These are phyloP conservation scores for Cyanoderma ruficeps DNA, from an alignment of 2,113 vertebrate species.

Conservation along the genomic window DNA sequence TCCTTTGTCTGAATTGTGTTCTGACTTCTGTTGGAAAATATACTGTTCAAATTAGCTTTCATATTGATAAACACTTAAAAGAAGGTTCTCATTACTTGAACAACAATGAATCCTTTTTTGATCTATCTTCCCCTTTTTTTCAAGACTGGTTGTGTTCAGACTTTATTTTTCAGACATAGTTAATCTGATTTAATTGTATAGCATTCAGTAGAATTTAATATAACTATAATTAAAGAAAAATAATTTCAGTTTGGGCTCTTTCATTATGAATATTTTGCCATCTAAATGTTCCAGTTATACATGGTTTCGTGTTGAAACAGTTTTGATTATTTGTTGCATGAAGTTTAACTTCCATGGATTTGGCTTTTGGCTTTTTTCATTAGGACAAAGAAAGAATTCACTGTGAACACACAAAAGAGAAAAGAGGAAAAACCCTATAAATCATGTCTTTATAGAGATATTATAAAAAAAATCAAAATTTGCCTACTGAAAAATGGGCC, in stretches of 20 bases:
- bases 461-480: background rate
- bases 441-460: background rate
- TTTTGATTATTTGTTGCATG: background rate
- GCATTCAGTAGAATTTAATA: background rate
- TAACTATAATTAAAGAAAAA: background rate
- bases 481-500: background rate
- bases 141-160: background rate
- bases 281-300: background rate
- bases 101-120: background rate
- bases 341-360: background rate
- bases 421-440: background rate
- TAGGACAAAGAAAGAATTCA: background rate
- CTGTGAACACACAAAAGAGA: background rate
- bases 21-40: slow-evolving; percentile 2
- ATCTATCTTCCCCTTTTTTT: background rate
- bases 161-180: background rate
- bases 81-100: background rate
- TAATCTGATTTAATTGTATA: background rate
- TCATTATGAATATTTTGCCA: background rate
- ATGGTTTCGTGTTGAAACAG: background rate
- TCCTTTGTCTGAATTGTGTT: background rate
- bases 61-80: slow-evolving; percentile 7
- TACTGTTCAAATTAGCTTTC: background rate
- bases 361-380: background rate
- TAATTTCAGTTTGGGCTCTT: background rate